Percentiles rank a stretch among this genome's conserved stretches.
Evolutionary conservation across 2,888 invertebrate species (phyloP).

Genomic region (Teleogryllus oceanicus): DNA sequence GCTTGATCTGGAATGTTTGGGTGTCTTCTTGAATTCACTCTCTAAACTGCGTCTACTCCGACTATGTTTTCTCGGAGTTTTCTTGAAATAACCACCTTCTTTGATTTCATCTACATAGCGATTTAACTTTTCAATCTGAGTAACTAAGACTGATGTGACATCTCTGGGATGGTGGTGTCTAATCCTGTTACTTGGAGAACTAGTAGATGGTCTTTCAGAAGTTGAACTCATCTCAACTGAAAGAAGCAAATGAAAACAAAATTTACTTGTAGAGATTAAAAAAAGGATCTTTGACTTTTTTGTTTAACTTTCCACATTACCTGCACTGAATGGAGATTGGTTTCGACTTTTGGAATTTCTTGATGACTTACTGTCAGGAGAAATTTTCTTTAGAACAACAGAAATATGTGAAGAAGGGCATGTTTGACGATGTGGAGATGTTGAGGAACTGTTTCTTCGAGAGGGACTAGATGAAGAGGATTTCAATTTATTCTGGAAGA

Average conservation of each 20-base stretch:
- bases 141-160: neutral
- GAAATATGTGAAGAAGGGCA: neutral
- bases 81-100: neutral
- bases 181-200: neutral
- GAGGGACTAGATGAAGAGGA: too few species aligned
- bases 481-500: too few species aligned
- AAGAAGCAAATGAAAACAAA: neutral
- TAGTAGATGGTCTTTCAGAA: neutral
- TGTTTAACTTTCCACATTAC: too few species aligned
- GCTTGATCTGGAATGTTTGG: neutral
- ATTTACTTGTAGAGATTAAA: neutral
- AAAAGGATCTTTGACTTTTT: too few species aligned
- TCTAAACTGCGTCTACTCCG: conserved; percentile 18
- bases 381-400: neutral
- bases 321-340: too few species aligned
- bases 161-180: neutral
- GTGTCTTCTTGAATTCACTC: neutral
- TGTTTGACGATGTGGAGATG: neutral
- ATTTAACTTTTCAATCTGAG: neutral
- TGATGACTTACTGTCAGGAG: too few species aligned
- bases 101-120: neutral
- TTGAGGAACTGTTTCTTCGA: neutral
- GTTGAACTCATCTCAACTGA: neutral
- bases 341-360: too few species aligned
- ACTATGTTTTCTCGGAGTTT: neutral